These are phyloP conservation scores for Zaprionus africanus DNA, from an alignment of 1,140 invertebrate genomes.

Conservation along the genomic window DNA sequence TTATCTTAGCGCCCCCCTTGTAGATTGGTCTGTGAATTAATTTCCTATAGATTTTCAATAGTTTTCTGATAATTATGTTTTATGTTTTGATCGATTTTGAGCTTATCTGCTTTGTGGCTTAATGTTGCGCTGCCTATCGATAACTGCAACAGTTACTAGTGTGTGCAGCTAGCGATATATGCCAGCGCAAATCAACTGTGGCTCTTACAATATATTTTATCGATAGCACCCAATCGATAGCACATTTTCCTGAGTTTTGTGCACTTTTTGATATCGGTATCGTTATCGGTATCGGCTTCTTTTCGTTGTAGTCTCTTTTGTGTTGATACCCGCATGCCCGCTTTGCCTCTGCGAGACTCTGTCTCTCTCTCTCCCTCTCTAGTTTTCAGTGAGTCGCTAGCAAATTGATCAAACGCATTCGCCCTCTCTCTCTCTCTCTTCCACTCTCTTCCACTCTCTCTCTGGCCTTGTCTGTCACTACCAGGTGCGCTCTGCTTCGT, in stretches of 20 bases:
- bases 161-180: background rate
- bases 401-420: background rate
- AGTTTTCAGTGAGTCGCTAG: background rate
- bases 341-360: background rate
- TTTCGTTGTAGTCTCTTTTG: slow-evolving; percentile 1
- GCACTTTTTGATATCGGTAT: background rate
- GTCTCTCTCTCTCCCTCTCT: background rate
- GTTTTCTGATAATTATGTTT: background rate
- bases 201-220: background rate
- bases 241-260: background rate
- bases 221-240: background rate
- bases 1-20: background rate
- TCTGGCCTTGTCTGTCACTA: background rate
- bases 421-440: slow-evolving; percentile 2
- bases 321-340: slow-evolving; percentile 2
- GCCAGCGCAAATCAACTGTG: background rate
- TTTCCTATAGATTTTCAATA: background rate
- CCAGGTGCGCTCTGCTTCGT: slow-evolving; percentile 90
- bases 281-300: background rate
- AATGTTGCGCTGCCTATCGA: background rate
- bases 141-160: background rate
- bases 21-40: background rate
- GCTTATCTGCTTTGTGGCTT: background rate
- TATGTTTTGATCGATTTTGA: background rate
- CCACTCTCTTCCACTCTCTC: background rate